Base-by-base conservation (phyloP, 2,797 vertebrate species). In the Psittacula echo region DNA sequence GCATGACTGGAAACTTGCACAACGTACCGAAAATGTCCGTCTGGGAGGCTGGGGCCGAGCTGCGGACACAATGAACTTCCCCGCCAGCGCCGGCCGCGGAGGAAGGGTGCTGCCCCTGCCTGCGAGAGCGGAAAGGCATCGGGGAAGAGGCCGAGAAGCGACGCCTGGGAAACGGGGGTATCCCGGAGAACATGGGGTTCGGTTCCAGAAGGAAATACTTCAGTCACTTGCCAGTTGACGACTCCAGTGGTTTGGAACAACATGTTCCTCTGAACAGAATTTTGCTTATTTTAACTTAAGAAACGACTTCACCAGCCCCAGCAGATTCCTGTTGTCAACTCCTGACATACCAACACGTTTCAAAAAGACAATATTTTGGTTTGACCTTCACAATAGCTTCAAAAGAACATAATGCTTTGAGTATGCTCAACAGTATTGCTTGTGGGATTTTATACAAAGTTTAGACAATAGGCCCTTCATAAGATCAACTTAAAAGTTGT, bases 1-100 rank as follows among this genome's bases (percentile, higher is more conserved):
- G 94, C 96, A 61, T 42, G 96, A 13, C 77, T 51, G 93, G 94
- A 91, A 95, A 77, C 78, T 92, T 66, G 88, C 93, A 70, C 53
- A 84, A 48, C 70, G 89, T 90, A 15, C 84, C 73, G 4, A 30
- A 70, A 86, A 22, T 4, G 39, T 78, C 95, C 85, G 82, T 47
- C 83, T 45, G 16, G 34, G 26, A 30, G 73, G 47, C 84, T 16
- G 37, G 64, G 4, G 48, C 58, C 2, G 37, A 11, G 70, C 47
- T 11, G 71, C 47, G 11, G 73, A 26, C 26, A 62, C 67, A n/a
- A 19, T 5, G 62, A 39, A 14, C 62, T 95, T 94, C 89, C 95
- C 66, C 41, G 1, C 67, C 14, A 37, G 56, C 66, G 88, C 54
- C 30, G 68, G 72, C 85, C 72, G 92, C 66, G 85, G 51, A 44